phyloP scores from a whole-genome alignment of 2,888 invertebrate species.

The Ariolimax columbianus region DNA sequence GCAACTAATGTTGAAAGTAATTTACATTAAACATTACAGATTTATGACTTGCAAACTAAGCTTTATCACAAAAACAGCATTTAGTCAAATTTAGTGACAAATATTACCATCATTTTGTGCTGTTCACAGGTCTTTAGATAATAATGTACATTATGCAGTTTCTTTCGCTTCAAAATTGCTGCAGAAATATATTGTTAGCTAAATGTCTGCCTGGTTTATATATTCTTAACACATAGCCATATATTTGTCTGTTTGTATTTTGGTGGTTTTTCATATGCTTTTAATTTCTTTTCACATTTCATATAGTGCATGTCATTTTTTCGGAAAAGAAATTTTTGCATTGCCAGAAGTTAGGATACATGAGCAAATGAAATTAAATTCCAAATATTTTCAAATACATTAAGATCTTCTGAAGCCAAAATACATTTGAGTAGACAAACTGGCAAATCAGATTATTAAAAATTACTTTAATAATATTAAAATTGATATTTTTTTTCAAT shows the following conservation, averaged over 20 bases:
- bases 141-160: not conserved
- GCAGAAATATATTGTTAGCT: no score
- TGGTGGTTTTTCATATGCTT: not conserved
- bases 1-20: not conserved
- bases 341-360: not conserved
- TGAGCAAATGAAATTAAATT: not conserved
- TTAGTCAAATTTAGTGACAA: no score
- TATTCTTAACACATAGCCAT: not conserved
- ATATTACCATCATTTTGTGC: not conserved
- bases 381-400: not conserved
- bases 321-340: not conserved
- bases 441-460: no score
- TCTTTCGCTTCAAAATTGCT: not conserved
- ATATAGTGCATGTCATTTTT: not conserved
- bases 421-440: no score
- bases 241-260: not conserved
- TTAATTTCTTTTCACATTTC: conserved; percentile 9
- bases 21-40: not conserved
- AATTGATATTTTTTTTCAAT: not conserved
- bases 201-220: not conserved
- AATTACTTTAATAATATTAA: no score
- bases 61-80: no score
- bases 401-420: not conserved
- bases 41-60: no score
- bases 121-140: not conserved